These are phyloP conservation scores for Myotis pilosus DNA, from an alignment of 2,797 vertebrate genomes.

Conservation along the genomic window DNA sequence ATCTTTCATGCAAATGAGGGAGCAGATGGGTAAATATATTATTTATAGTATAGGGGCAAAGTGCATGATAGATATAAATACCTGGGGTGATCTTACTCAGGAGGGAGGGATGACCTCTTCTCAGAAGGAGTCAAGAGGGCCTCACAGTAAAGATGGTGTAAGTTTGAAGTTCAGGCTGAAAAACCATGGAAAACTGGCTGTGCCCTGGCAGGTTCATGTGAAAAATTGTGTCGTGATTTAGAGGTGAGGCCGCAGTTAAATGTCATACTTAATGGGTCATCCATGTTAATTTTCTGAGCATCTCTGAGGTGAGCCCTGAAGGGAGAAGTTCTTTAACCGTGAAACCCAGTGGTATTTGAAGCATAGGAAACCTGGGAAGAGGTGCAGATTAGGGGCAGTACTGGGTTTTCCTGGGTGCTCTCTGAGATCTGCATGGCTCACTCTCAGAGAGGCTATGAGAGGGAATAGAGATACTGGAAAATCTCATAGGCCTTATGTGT, in stretches of 20 bases:
- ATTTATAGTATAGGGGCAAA: not conserved
- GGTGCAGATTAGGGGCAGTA: not conserved
- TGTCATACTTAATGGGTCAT: not conserved
- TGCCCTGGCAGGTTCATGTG: not conserved
- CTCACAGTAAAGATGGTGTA: not conserved
- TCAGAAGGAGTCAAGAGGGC: not conserved
- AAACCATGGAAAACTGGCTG: not conserved
- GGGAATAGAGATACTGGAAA: not conserved
- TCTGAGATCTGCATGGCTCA: not conserved
- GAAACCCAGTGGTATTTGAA: not conserved
- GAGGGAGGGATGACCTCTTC: not conserved
- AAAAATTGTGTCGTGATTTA: not conserved
- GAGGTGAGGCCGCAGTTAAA: not conserved
- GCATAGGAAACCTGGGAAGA: not conserved
- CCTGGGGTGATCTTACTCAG: not conserved
- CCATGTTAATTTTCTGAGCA: not conserved
- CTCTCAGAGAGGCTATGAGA: not conserved
- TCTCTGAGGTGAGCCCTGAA: not conserved
- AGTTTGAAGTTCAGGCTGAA: constrained; percentile 4
- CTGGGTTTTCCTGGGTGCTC: not conserved
- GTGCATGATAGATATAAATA: not conserved
- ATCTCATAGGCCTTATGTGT: not conserved
- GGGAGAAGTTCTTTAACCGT: not conserved
- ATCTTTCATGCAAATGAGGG: not conserved
- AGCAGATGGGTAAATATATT: not conserved